phyloP scores from a whole-genome alignment of 2,888 invertebrate species.

The Ernsta delagoae region DNA sequence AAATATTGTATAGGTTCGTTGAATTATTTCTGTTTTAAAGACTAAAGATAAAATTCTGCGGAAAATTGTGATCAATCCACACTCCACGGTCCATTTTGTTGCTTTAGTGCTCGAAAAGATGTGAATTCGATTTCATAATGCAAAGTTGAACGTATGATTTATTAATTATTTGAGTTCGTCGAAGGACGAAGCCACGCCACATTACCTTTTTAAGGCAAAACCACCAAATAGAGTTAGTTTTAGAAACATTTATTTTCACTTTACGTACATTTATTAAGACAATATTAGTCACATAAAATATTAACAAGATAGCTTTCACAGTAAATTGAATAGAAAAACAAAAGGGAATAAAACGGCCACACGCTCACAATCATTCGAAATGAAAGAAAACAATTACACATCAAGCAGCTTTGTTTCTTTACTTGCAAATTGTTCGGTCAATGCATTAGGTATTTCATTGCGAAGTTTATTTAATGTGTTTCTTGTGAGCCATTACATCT shows the following conservation, averaged over 20 bases:
- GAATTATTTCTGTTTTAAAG: no score
- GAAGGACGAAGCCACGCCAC: no score
- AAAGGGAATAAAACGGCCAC: slow-evolving; percentile 1
- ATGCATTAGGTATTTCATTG: slow-evolving; percentile 18
- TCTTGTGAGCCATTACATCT: slow-evolving; percentile 40
- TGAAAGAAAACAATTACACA: slow-evolving; percentile 11
- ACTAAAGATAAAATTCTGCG: no score
- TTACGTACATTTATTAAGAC: no score
- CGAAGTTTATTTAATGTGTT: slow-evolving; percentile 38
- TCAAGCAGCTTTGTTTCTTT: background rate
- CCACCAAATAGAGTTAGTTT: background rate
- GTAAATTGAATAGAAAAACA: slow-evolving; percentile 3
- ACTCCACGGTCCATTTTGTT: no score
- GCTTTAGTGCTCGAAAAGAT: no score
- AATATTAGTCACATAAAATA: background rate
- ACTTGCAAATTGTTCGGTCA: slow-evolving; percentile 23
- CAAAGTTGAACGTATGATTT: no score
- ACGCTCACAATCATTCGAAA: slow-evolving; percentile 5
- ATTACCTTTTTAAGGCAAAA: no score
- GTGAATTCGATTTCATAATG: no score
- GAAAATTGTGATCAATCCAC: no score
- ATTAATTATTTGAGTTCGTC: no score
- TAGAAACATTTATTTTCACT: background rate
- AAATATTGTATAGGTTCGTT: background rate
- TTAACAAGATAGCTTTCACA: background rate